Conservation (phyloP, 2,797 vertebrate species). For the Megalops cyprinoides region DNA sequence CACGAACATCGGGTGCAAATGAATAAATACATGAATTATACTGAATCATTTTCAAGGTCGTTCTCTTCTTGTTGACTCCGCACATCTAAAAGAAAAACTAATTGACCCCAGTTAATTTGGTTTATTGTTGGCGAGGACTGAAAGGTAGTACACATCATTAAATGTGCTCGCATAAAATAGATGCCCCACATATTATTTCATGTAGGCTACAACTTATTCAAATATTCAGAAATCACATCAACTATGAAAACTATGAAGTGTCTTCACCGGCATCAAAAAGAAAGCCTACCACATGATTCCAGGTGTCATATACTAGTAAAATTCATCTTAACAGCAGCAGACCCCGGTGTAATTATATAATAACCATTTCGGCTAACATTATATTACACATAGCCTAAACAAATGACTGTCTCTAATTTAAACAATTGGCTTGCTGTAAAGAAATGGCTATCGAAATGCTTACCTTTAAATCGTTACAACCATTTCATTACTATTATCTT, state of each 20-base stretch:
- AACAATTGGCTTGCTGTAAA: not conserved
- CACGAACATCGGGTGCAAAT: not conserved
- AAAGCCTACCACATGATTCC: not conserved
- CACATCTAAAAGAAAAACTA: no score
- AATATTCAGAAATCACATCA: not conserved
- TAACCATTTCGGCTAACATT: no score
- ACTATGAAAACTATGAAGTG: not conserved
- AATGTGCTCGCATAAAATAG: not conserved
- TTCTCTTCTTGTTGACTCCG: no score
- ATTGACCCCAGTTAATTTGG: not conserved
- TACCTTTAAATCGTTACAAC: not conserved
- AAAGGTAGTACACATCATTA: not conserved
- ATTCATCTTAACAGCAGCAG: no score
- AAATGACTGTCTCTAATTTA: not conserved
- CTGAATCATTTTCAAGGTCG: conserved; percentile 20
- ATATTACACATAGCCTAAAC: no score
- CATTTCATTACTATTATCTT: not conserved
- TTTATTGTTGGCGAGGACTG: not conserved
- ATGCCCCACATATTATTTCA: not conserved
- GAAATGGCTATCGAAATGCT: not conserved
- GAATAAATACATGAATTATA: not conserved
- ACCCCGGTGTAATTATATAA: not conserved
- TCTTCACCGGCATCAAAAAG: not conserved
- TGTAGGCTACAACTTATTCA: not conserved
- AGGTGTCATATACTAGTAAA: not conserved